phyloP scores from a whole-genome alignment of 92 coral and sea anemone species.

The Zoanthus solanderi region DNA sequence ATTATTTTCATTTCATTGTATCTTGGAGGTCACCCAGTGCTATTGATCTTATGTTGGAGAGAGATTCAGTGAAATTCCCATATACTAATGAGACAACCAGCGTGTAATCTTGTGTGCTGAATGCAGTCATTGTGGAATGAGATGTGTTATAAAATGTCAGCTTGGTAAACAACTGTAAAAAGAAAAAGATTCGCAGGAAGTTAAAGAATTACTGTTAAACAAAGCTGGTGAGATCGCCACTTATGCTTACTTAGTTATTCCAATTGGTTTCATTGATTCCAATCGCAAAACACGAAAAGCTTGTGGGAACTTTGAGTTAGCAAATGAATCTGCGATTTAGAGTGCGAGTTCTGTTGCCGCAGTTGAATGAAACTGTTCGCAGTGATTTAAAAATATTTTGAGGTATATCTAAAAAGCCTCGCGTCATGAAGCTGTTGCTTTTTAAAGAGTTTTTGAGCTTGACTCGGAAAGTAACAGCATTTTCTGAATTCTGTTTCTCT shows the following conservation, averaged over 20 bases:
- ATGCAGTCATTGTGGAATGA: conserved; percentile 14
- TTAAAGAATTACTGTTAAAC: conserved; percentile 38
- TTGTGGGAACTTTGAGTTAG: background rate
- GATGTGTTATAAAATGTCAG: conserved; percentile 15
- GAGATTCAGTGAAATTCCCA: conserved; percentile 6
- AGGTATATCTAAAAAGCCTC: background rate
- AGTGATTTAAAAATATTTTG: background rate
- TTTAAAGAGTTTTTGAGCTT: background rate
- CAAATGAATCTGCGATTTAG: background rate
- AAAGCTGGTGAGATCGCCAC: conserved; percentile 22
- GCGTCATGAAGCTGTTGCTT: background rate
- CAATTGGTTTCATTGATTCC: background rate
- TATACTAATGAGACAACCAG: background rate
- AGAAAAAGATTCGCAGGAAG: conserved; percentile 45
- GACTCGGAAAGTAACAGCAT: background rate
- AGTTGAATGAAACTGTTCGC: background rate
- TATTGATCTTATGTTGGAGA: conserved; percentile 33
- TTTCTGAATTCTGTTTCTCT: background rate
- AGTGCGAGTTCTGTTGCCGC: background rate
- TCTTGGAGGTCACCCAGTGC: conserved; percentile 31
- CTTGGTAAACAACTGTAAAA: conserved; percentile 31
- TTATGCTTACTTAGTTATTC: background rate
- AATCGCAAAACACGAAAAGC: background rate
- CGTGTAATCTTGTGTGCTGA: conserved; percentile 7
- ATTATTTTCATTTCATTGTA: conserved; percentile 53